Base-by-base conservation (phyloP, 2,888 invertebrate genomes). In the Calameuta idolon region DNA sequence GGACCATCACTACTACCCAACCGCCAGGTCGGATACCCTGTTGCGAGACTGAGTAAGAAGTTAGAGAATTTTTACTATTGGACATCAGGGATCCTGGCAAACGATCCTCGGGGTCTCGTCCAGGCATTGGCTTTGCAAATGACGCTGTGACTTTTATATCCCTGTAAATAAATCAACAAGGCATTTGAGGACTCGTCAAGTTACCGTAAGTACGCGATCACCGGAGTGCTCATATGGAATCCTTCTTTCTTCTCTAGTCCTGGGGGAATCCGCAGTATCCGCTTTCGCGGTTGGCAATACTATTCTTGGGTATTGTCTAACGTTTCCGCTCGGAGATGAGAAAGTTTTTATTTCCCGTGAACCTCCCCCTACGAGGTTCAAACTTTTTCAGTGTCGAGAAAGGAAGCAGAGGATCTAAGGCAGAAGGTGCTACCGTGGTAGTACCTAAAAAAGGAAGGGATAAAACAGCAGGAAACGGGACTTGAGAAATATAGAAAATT, bases 91-190 rank as follows among this genome's bases (percentile, higher is more conserved):
- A 77, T 75, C 77, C 71, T 79, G 30, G 78, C 79, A 78, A 85
- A 83, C 77, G 81, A 81, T 80, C 74, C 75, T 12, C 37, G 31
- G 74, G 69, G 35, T 11, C 75, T 34, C 69, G 73, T 71, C 1
- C 12, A 68, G 34, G 33, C 76, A 9, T 55, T 55, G 55, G 69
- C 69, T 69, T 79, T 34, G 80, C 76, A 78, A 81, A 84, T 79
- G 79, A 82, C 71, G 79, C 75, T 75, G 79, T 73, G 76, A 81
- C 79, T 81, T 84, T 85, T 84, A 71, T 69, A 75, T 75, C 73
- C 75, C 78, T 75, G 79, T 76, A 79, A 85, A 85, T 85, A 84
- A 85, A 85, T 85, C 78, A 71, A 71, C 31, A 15, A 31, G 31
- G 12, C 71, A 71, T 71, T 71, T 23, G 31, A 71, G 31, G 71